Percentiles rank a stretch among this genome's conserved stretches.
phyloP scores from a whole-genome alignment of 2,797 vertebrate species.

The Tragelaphus oryx region DNA sequence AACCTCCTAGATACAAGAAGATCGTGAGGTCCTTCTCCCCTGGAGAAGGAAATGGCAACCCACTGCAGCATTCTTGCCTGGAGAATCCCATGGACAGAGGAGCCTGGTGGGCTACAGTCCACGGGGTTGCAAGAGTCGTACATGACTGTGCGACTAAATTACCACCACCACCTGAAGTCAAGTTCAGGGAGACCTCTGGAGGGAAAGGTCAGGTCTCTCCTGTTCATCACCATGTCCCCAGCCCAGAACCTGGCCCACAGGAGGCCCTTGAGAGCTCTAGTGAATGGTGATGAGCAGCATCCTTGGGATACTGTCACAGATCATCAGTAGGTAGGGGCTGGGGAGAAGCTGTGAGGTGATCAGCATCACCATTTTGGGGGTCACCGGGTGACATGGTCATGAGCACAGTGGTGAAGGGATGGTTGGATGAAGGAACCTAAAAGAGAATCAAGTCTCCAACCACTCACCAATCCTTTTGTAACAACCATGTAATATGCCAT shows the following conservation, averaged over 20 bases:
- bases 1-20: background rate
- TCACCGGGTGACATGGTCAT: background rate
- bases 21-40: background rate
- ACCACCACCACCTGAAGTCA: background rate
- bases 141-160: background rate
- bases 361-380: background rate
- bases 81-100: background rate
- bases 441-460: background rate
- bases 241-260: background rate
- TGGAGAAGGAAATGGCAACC: background rate
- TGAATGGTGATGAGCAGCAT: background rate
- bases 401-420: background rate
- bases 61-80: background rate
- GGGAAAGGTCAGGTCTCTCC: background rate
- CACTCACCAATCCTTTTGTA: background rate
- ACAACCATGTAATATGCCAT: background rate
- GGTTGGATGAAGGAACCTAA: background rate
- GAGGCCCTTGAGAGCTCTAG: background rate
- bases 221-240: background rate
- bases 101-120: background rate
- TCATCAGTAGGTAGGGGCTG: background rate
- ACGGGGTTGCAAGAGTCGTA: accelerated
- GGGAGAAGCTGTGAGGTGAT: background rate
- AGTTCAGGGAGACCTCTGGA: background rate
- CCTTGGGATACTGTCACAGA: background rate